Evolutionary conservation across 1,140 invertebrate species (phyloP).

Genomic region (Helicoverpa armigera): DNA sequence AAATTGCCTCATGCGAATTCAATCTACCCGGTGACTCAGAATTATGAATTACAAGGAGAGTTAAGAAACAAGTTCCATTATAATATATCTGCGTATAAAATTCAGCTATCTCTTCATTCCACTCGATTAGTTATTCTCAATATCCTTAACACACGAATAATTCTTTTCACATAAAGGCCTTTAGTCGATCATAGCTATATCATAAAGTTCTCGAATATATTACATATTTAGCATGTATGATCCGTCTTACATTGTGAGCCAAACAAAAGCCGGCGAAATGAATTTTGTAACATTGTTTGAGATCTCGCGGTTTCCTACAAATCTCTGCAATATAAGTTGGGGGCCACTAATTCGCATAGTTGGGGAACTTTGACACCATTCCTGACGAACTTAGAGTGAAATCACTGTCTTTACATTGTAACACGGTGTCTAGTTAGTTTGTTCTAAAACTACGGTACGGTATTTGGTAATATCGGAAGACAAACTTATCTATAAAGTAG

Average conservation of each 20-base stretch:
- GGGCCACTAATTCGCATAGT: slow-evolving; percentile 22
- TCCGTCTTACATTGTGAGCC: not conserved
- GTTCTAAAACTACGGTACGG: not conserved
- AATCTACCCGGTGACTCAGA: too few relatives aligned
- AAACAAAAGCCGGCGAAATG: slow-evolving; percentile 10
- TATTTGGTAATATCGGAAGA: too few relatives aligned
- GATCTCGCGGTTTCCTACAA: not conserved
- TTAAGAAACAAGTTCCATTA: too few relatives aligned
- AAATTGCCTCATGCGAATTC: too few relatives aligned
- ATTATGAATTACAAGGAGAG: too few relatives aligned
- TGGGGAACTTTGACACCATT: slow-evolving; percentile 3
- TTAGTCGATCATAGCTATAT: too few relatives aligned
- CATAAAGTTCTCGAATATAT: not conserved
- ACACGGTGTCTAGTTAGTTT: not conserved
- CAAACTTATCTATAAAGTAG: too few relatives aligned
- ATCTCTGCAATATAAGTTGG: slow-evolving; percentile 31
- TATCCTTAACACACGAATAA: too few relatives aligned
- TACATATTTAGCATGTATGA: not conserved
- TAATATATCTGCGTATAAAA: too few relatives aligned
- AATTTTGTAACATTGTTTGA: slow-evolving; percentile 2
- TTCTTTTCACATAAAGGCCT: too few relatives aligned
- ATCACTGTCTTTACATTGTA: slow-evolving; percentile 1
- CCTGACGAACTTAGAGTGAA: slow-evolving; percentile 15
- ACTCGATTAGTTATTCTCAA: too few relatives aligned
- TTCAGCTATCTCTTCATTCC: too few relatives aligned